phyloP scores from a whole-genome alignment of 2,888 invertebrate genomes.

The Coelopa pilipes region DNA sequence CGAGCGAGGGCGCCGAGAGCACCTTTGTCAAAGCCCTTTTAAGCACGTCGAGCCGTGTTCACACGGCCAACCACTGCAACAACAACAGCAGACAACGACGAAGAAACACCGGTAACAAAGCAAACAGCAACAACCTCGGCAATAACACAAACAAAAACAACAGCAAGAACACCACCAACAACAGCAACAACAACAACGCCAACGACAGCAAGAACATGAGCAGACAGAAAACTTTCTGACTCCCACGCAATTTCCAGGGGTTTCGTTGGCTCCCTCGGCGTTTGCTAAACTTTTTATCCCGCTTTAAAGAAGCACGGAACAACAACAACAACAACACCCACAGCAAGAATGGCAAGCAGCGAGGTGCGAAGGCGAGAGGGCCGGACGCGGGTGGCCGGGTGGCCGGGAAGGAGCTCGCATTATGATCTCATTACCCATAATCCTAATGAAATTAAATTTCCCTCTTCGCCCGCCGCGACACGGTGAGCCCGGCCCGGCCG shows the following conservation, averaged over 20 bases:
- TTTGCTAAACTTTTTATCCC: conserved; percentile 10
- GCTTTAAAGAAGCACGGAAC: background rate
- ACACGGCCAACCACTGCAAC: background rate
- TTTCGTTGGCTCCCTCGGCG: no score
- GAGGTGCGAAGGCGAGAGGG: no score
- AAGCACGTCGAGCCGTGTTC: background rate
- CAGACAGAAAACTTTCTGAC: background rate
- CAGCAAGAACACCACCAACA: background rate
- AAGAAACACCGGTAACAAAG: background rate
- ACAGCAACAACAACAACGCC: background rate
- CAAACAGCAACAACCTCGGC: background rate
- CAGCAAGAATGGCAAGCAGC: background rate
- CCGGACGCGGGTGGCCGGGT: no score
- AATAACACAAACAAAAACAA: background rate
- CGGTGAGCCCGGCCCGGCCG: conserved; percentile 8
- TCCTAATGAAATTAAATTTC: conserved; percentile 46
- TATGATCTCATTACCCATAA: conserved; percentile 45
- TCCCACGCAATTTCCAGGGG: no score
- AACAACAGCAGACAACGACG: background rate
- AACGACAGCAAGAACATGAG: background rate
- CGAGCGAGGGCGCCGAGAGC: no score
- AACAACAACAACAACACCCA: background rate
- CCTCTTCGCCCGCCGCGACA: conserved; percentile 6
- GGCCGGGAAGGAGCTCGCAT: conserved; percentile 34
- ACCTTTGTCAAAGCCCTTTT: background rate